A percentile compares a stretch with the other conserved stretches of the same genome.
These are phyloP conservation scores for Uria lomvia DNA, from an alignment of 2,113 vertebrate species.

Conservation along the genomic window DNA sequence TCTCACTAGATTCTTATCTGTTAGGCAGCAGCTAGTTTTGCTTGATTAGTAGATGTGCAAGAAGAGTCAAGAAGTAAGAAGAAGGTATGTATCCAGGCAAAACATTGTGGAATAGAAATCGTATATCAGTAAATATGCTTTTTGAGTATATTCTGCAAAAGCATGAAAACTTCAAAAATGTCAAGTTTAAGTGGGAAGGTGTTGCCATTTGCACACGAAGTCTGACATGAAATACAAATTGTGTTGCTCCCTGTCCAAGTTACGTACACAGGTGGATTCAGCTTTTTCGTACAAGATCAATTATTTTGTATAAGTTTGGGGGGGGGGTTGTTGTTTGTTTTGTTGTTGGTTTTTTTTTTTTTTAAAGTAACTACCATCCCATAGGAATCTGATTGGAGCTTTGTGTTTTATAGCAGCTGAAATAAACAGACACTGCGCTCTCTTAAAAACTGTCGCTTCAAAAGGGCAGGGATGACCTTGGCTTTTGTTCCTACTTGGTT, in stretches of 20 bases:
- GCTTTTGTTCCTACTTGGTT: neutral
- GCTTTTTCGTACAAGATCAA: neutral
- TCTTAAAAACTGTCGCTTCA: neutral
- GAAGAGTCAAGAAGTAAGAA: neutral
- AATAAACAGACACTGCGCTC: neutral
- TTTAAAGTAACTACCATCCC: neutral
- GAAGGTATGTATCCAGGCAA: neutral
- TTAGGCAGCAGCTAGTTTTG: neutral
- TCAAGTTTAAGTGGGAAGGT: neutral
- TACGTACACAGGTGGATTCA: neutral
- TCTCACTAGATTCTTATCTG: neutral
- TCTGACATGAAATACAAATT: neutral
- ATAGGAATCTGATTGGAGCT: neutral
- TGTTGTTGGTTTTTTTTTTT: neutral
- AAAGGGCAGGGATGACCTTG: neutral
- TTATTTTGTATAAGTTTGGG: neutral
- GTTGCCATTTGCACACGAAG: neutral
- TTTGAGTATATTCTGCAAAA: neutral
- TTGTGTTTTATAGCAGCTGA: neutral
- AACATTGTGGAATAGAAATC: neutral
- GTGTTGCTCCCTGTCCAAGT: neutral
- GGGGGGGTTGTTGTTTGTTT: neutral
- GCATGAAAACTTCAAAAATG: neutral
- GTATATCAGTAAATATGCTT: neutral
- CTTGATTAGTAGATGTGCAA: neutral